These are phyloP conservation scores for Grus americana DNA, from an alignment of 2,113 vertebrate species.

Conservation along the genomic window DNA sequence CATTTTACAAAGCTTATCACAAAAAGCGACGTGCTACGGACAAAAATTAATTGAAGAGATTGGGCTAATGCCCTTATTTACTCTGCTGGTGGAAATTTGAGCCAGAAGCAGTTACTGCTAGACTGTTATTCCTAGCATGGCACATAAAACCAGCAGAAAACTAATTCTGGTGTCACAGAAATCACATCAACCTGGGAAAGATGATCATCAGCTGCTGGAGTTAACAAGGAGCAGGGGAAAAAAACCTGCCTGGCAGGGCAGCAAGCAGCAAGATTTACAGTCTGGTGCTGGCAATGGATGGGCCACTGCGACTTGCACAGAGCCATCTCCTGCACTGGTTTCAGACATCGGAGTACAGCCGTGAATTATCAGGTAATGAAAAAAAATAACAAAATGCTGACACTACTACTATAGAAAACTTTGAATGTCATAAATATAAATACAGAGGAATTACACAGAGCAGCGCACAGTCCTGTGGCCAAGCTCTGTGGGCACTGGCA, in stretches of 20 bases:
- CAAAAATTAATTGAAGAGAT: conserved; percentile 11
- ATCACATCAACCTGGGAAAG: neutral
- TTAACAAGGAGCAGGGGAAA: neutral
- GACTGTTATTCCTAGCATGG: neutral
- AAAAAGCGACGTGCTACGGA: neutral
- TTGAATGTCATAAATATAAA: neutral
- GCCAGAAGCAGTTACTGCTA: conserved; percentile 18
- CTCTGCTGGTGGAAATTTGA: neutral
- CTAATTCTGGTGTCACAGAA: conserved; percentile 28
- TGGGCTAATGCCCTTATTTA: conserved; percentile 8
- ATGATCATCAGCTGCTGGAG: conserved; percentile 18
- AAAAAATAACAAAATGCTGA: conserved; percentile 32
- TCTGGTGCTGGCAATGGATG: neutral
- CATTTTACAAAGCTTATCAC: conserved; percentile 46
- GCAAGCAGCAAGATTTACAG: neutral
- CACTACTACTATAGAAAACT: neutral
- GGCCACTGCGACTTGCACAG: neutral
- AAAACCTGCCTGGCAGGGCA: neutral
- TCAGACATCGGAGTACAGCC: neutral
- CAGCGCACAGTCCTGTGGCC: neutral
- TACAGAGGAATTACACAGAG: neutral
- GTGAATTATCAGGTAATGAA: conserved; percentile 25
- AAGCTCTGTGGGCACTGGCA: rapidly evolving
- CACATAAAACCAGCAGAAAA: conserved; percentile 31
- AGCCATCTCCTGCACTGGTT: neutral